Percentiles rank a stretch among this genome's conserved stretches.
phyloP scores from a whole-genome alignment of 2,113 vertebrate species.

The Megaleporinus macrocephalus region DNA sequence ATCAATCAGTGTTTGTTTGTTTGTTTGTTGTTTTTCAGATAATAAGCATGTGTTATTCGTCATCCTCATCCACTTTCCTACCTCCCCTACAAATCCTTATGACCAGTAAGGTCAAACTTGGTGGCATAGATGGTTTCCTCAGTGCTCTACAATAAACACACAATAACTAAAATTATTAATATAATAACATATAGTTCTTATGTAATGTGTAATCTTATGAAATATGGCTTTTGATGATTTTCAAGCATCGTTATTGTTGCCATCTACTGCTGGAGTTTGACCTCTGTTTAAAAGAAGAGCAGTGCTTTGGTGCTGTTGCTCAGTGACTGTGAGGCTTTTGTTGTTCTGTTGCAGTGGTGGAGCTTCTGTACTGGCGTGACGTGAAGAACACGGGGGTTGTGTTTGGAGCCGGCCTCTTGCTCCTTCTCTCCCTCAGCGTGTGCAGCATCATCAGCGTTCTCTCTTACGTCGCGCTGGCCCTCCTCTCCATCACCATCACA shows the following conservation, averaged over 20 bases:
- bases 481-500: slow-evolving; percentile 94
- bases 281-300: background rate
- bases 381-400: slow-evolving; percentile 94
- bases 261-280: slow-evolving; percentile 22
- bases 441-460: slow-evolving; percentile 97
- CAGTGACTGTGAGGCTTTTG: background rate
- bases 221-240: too few relatives aligned
- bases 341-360: slow-evolving; percentile 83
- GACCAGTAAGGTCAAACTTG: slow-evolving; percentile 1
- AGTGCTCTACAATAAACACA: too few relatives aligned
- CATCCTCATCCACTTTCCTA: background rate
- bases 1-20: background rate
- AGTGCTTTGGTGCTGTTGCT: background rate
- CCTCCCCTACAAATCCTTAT: background rate
- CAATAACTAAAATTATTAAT: background rate
- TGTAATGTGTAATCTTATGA: too few relatives aligned
- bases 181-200: too few relatives aligned
- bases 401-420: slow-evolving; percentile 90
- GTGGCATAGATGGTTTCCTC: background rate
- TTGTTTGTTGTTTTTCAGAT: background rate
- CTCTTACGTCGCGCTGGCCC: slow-evolving; percentile 91
- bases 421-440: slow-evolving; percentile 91
- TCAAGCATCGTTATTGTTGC: background rate
- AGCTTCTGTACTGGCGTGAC: slow-evolving; percentile 98
- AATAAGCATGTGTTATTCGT: background rate